A percentile compares a stretch with the other conserved stretches of the same genome.
These are phyloP conservation scores for Brachyistius frenatus DNA, from an alignment of 2,113 vertebrate species.

Conservation along the genomic window DNA sequence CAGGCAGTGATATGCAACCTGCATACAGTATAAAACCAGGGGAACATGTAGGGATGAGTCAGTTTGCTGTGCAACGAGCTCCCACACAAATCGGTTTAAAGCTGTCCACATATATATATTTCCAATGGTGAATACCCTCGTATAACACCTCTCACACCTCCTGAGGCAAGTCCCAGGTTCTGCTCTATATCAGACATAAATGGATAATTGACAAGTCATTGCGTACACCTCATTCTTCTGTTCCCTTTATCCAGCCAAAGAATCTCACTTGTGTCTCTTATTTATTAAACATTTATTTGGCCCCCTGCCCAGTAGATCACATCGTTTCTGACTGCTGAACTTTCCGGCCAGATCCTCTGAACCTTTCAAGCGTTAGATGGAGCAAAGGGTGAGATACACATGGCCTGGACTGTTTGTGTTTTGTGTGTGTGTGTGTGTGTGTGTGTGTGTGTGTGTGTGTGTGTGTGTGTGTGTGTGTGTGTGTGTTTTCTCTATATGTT, in stretches of 20 bases:
- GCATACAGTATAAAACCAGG: constrained; percentile 14
- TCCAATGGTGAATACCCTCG: constrained; percentile 50
- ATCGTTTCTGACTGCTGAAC: constrained; percentile 54
- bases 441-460: neutral
- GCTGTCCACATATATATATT: constrained; percentile 19
- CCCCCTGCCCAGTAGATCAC: constrained; percentile 36
- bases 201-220: constrained; percentile 60
- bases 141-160: constrained; percentile 36
- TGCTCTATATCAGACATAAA: constrained; percentile 41
- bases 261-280: constrained; percentile 45
- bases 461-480: neutral
- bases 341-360: constrained; percentile 52
- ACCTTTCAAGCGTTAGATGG: constrained; percentile 53
- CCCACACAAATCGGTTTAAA: constrained; percentile 52
- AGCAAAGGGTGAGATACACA: constrained; percentile 33
- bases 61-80: constrained; percentile 27
- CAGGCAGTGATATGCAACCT: neutral
- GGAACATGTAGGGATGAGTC: constrained; percentile 37
- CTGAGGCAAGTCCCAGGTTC: constrained; percentile 45
- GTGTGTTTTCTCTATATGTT: neutral
- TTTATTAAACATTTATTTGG: constrained; percentile 61
- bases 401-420: constrained; percentile 21
- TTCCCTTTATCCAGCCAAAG: constrained; percentile 51
- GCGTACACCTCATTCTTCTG: constrained; percentile 21
- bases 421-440: neutral